Evolutionary conservation across 2,113 vertebrate species (phyloP).

Genomic region (Trogon melanurus): DNA sequence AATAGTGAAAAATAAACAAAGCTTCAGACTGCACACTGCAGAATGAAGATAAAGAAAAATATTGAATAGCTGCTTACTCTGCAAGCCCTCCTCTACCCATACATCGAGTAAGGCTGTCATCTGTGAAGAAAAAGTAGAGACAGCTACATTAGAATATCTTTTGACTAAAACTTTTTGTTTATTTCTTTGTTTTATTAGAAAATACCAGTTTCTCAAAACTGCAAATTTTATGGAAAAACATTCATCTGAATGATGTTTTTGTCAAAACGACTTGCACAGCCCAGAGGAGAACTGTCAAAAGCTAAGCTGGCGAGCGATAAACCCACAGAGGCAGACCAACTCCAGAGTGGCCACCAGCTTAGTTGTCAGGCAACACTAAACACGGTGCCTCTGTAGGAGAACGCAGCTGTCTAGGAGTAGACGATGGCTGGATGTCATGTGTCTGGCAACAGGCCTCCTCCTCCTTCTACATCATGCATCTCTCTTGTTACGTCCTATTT

Average conservation of each 20-base stretch:
- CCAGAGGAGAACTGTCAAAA: background rate
- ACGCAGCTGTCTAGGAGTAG: background rate
- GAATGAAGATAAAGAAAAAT: slow-evolving; percentile 20
- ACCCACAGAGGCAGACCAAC: background rate
- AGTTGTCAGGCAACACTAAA: background rate
- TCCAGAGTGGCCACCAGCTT: background rate
- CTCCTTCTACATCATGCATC: background rate
- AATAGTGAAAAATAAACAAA: slow-evolving; percentile 34
- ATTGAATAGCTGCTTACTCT: background rate
- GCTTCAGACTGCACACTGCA: background rate
- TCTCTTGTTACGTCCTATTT: background rate
- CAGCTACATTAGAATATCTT: background rate
- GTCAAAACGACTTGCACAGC: background rate
- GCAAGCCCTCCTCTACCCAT: background rate
- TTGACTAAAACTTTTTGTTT: background rate
- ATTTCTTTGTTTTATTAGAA: background rate
- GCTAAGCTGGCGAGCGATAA: background rate
- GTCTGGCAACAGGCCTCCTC: background rate
- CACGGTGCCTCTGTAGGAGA: background rate
- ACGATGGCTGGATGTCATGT: background rate
- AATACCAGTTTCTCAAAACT: background rate
- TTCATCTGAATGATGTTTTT: background rate
- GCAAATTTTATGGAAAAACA: background rate
- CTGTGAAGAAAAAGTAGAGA: background rate
- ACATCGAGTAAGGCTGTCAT: background rate